phyloP scores from a whole-genome alignment of 1,140 invertebrate species.

The Trinorchestia longiramus region DNA sequence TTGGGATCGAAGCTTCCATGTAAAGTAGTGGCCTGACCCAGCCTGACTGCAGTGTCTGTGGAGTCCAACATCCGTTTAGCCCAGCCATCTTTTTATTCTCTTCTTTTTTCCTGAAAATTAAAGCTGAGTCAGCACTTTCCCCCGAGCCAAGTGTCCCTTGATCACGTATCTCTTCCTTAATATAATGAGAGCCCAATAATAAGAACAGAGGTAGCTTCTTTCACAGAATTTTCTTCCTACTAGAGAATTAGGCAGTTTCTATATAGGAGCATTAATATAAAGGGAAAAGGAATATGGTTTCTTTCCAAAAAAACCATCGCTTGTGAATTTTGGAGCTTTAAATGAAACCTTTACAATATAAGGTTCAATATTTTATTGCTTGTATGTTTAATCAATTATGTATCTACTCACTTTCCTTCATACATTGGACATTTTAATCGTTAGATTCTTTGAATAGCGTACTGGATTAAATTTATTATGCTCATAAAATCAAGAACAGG shows the following conservation, averaged over 20 bases:
- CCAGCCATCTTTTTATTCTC: neutral
- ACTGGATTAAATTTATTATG: too few species aligned
- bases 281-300: neutral
- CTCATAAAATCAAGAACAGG: too few species aligned
- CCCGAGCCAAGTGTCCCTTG: neutral
- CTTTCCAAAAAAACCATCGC: neutral
- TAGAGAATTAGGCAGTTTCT: neutral
- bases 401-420: too few species aligned
- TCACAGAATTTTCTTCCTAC: neutral
- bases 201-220: neutral
- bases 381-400: too few species aligned
- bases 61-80: too few species aligned
- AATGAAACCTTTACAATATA: too few species aligned
- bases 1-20: neutral
- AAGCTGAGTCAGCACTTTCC: neutral
- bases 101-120: neutral
- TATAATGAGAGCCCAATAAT: neutral
- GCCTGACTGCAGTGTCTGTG: too few species aligned
- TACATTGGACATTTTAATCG: too few species aligned
- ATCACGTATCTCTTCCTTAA: slow-evolving; percentile 1
- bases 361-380: too few species aligned
- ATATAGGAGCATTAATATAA: neutral
- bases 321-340: neutral
- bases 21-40: neutral
- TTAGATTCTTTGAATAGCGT: too few species aligned